Evolutionary conservation across 2,888 invertebrate species (phyloP), one percentile per base, ranked within the genome.

Genomic region (Emesis russula): DNA sequence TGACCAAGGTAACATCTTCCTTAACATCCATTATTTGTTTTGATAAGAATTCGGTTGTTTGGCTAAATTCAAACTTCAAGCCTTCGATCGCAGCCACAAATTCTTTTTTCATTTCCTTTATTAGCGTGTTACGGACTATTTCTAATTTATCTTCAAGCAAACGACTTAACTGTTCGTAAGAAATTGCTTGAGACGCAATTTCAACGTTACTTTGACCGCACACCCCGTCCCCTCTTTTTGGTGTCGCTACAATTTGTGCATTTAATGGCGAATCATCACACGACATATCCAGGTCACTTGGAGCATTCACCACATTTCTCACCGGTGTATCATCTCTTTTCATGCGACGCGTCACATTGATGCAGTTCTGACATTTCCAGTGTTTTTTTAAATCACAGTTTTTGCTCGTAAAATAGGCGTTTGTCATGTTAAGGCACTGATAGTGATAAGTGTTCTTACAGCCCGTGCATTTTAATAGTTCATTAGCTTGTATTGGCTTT

Each of bases 361-460:
- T 15, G 66, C 66, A 68, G 33, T 13, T 68, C 9, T 68, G 33
- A 25, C 66, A 68, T 9, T 13, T 68, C 66, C 66, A 68, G 66
- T 33, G 4, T 68, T 68, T 68, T 15, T 68, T 68, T 1, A 33
- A 13, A 68, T 33, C 66, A 31, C 0, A 3, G 4, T 4, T 33
- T 31, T 68, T 68, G 5, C 7, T 9, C 31, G 1, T 33, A 31
- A 68, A 68, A 68, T 68, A 68, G 7, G 66, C 66, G 9, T 13
- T 68, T 31, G 31, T 68, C 15, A 68, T 68, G 15, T 33, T 68
- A 13, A 68, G 66, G 9, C 66, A 68, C 9, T 68, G 31, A 15
- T 68, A 68, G 13, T 68, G 31, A 4, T 68, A 68, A 4, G 13
- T 25, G 15, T 68, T 68, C 15, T 68, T 68, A 68, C 31, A 68